Base-by-base conservation (phyloP, 2,113 vertebrate species). In the Empidonax traillii region DNA sequence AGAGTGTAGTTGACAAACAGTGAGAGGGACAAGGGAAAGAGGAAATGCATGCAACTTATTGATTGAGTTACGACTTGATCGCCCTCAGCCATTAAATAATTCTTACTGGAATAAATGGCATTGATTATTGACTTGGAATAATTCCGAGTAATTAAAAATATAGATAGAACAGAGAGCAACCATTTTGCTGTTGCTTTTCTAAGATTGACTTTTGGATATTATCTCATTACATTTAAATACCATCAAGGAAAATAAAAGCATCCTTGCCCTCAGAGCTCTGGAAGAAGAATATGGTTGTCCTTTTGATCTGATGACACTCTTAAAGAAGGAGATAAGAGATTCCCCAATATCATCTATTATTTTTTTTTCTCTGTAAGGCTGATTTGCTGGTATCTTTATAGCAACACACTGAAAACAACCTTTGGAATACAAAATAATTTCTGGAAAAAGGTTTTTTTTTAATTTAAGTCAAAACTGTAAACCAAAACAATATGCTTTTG, bases 111-210 rank as follows among this genome's bases (percentile, higher is more conserved):
- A 91, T 87, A 95, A 89, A 91, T 75, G 65, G 8, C 76, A 97
- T 85, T 89, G 87, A 89, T 92, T 94, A 96, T 89, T 89, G 80
- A 53, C 49, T 88, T 75, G n/a, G 65, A 91, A 82, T 89, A 81
- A 87, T 88, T 90, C 73, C 43, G 19, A 85, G 30, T 89, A 94
- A 96, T 85, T 85, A 47, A 61, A 91, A 91, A 78, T 85, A 91
- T 19, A 94, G 49, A 71, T 30, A 81, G 39, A 77, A 53, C 69
- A 41, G 16, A 86, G 3, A 67, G 51, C 18, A 74, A 74, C 16
- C 1, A 2, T 81, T 90, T 93, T 80, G 28, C 18, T 85, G 10
- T 41, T 86, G n/a, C 39, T 89, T 92, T 92, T 77, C 79, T 77
- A 39, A 89, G 65, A 77, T 3, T 67, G 68, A 33, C 12, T 84